Percentiles rank a stretch among this genome's conserved stretches.
phyloP scores from a whole-genome alignment of 2,113 vertebrate species.

The Atherinomorus stipes region DNA sequence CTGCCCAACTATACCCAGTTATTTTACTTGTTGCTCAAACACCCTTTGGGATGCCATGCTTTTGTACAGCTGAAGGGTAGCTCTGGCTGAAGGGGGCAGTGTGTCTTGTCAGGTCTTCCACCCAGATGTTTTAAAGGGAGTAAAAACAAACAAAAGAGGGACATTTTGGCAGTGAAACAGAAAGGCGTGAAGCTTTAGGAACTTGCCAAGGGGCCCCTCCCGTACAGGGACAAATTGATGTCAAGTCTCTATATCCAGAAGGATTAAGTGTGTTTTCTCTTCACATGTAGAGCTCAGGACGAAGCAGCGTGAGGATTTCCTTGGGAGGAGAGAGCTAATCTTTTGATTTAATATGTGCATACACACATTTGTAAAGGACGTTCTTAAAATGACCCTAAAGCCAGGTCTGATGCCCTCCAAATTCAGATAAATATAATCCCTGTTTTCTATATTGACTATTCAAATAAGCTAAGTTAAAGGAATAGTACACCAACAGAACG shows the following conservation, averaged over 20 bases:
- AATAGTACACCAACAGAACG: no score
- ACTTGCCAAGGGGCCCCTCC: slow-evolving; percentile 78
- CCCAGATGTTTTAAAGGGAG: slow-evolving; percentile 15
- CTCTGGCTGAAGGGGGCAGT: background rate
- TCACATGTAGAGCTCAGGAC: slow-evolving; percentile 86
- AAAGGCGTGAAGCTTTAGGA: slow-evolving; percentile 29
- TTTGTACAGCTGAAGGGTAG: background rate
- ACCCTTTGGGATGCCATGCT: background rate
- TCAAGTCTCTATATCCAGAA: slow-evolving; percentile 90
- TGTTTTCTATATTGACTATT: no score
- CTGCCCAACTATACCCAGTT: slow-evolving; percentile 9
- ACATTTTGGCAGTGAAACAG: background rate
- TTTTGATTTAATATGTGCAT: slow-evolving; percentile 85
- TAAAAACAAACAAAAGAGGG: background rate
- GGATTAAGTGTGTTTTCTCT: slow-evolving; percentile 94
- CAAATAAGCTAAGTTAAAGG: no score
- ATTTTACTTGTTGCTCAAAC: background rate
- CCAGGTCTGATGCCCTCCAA: background rate
- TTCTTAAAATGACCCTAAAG: slow-evolving; percentile 10
- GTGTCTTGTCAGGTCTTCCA: slow-evolving; percentile 2
- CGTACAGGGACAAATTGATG: slow-evolving; percentile 89
- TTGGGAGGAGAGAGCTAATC: slow-evolving; percentile 87
- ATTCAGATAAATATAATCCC: background rate
- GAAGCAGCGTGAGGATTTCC: slow-evolving; percentile 84
- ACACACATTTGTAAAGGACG: slow-evolving; percentile 14